Base-by-base conservation (phyloP, 2,888 invertebrate species). In the Trichogramma dendrolimi region DNA sequence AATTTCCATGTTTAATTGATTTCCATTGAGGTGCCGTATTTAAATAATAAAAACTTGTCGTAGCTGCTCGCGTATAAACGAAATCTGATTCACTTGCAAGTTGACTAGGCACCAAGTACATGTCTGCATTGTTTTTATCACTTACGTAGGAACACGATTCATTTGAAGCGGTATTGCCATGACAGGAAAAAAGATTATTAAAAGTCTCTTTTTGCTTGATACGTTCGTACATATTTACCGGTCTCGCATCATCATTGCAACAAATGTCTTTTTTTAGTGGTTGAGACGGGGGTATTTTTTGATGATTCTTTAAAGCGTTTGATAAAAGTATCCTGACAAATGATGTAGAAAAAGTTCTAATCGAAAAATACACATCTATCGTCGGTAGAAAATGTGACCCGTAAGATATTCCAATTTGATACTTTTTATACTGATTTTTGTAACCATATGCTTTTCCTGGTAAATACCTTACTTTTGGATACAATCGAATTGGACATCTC, bases 1-100 rank as follows among this genome's bases (percentile, higher is more conserved):
- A 57, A 40, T 57, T 57, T 7, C 49, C 43, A 10, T 57, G 2
- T 14, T 50, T 50, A 6, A 57, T 42, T 11, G 27, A n/a, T 8
- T 57, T 57, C 57, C 50, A 57, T 40, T 42, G 41, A 2, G 57
- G 57, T 10, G 57, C 48, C 1, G 48, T 40, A 40, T 55, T 55
- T 8, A 55, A 7, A 38, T 48, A 55, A 38, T 48, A 48, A 10
- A 48, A 48, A 7, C n/a, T 14, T 0, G 55, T 48, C 2, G 1
- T 41, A n/a, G 40, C 55, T 5, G 48, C 55, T n/a, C 11, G 6
- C 7, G 55, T 48, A 5, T 55, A 55, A 7, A 55, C 40, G 6
- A 55, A 55, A 39, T 48, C 6, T 4, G 48, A 46, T 5, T 47
- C 14, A 4, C 48, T 40, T 41, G 41, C 11, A 2, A 55, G 55